These are phyloP conservation scores for Xestia xanthographa DNA, from an alignment of 2,888 invertebrate species.

Conservation along the genomic window DNA sequence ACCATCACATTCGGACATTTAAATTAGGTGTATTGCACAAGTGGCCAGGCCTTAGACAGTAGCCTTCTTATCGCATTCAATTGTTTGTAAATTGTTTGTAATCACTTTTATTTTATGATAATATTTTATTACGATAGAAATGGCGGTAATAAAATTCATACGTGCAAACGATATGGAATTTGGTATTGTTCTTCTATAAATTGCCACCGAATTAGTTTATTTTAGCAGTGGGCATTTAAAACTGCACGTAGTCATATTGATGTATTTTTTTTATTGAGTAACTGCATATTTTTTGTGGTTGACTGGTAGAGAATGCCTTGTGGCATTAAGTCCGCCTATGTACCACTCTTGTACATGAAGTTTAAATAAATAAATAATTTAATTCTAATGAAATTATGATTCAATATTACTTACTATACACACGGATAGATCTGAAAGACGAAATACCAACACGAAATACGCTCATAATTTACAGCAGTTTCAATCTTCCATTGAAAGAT, in stretches of 20 bases:
- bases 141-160: neutral
- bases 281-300: no score
- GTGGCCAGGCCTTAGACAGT: neutral
- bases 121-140: conserved; percentile 8
- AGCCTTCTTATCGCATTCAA: conserved; percentile 13
- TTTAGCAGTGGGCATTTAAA: neutral
- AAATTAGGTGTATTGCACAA: neutral
- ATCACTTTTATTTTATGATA: conserved; percentile 5
- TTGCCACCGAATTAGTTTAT: conserved; percentile 1
- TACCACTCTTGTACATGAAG: no score
- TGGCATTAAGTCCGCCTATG: no score
- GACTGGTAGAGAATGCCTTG: no score
- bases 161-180: neutral
- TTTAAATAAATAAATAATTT: no score
- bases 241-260: neutral
- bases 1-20: neutral
- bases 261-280: neutral
- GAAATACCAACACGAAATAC: neutral
- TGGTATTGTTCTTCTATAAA: conserved; percentile 3
- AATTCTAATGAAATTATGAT: neutral
- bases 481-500: neutral
- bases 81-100: no score
- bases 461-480: neutral
- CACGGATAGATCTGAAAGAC: no score
- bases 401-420: neutral